Percentiles rank a stretch among this genome's conserved stretches.
These are phyloP conservation scores for Caenorhabditis doughertyi DNA, from an alignment of 2,888 invertebrate species.

Conservation along the genomic window DNA sequence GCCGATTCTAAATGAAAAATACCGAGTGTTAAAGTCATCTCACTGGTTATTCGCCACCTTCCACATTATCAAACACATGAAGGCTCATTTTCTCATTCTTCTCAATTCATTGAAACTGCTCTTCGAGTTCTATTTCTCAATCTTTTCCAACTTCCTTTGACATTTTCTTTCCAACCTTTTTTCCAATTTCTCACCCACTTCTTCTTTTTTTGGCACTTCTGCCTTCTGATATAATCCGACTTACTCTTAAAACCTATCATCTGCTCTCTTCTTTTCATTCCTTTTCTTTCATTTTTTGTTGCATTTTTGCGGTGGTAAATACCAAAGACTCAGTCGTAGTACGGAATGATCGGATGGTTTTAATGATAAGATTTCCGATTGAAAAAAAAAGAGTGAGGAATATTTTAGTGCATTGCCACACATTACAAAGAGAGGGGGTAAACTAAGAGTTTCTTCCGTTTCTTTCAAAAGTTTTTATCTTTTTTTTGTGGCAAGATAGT, in stretches of 20 bases:
- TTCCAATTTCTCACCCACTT: not conserved
- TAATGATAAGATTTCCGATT: slow-evolving; percentile 16
- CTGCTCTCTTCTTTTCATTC: slow-evolving; percentile 17
- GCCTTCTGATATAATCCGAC: slow-evolving; percentile 1
- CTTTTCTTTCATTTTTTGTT: slow-evolving; percentile 16
- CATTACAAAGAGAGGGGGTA: not conserved
- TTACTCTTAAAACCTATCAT: slow-evolving; percentile 38
- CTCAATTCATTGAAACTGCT: not conserved
- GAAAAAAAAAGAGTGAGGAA: slow-evolving; percentile 12
- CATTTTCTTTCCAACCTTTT: not conserved
- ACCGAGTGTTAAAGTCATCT: too few species aligned
- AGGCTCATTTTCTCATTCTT: not conserved
- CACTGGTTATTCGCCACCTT: too few species aligned
- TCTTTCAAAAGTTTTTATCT: slow-evolving; percentile 34
- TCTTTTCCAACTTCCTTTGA: not conserved
- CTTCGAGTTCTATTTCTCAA: too few species aligned
- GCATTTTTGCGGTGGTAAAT: slow-evolving; percentile 37
- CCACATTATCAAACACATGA: too few species aligned
- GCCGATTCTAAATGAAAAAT: too few species aligned
- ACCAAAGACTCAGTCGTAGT: slow-evolving; percentile 44
- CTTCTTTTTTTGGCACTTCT: slow-evolving; percentile 30
- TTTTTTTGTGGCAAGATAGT: not conserved
- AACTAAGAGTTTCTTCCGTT: slow-evolving; percentile 40
- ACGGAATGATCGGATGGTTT: slow-evolving; percentile 22
- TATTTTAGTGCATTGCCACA: not conserved